Evolutionary conservation across 2,888 invertebrate species (phyloP), one percentile per base, ranked within the genome.

Genomic region (Timandra comae): DNA sequence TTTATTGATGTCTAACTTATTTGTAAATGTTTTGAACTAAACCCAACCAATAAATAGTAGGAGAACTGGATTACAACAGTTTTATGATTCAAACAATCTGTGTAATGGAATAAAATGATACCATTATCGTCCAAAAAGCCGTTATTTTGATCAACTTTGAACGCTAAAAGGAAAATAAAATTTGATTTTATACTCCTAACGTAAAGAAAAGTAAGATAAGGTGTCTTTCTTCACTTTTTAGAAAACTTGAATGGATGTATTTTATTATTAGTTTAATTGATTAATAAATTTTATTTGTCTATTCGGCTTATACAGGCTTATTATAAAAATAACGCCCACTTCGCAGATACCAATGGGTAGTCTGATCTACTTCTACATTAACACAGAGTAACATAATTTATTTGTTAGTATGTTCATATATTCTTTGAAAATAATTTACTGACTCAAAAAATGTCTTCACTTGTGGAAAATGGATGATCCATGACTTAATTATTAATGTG

Each of bases 1-100:
- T 73, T 70, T 71, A 71, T 69, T 60, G 55, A 52, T 59, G 56
- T 53, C 53, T 41, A 57, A 56, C 61, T 58, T 68, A 65, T 68
- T 69, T 65, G 65, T 74, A 63, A 66, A 70, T 62, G 59, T 63
- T 66, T 58, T 47, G 50, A 53, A 37, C 40, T 43, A 36, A 42
- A 39, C 27, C 44, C 52, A 37, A 43, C 52, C 53, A 57, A 61
- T 61, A 60, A 62, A 62, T 51, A 54, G 32, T 46, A 42, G 39
- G 33, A 36, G 29, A 41, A 43, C 29, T 42, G 35, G 43, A 46
- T 39, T 46, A 49, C 47, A 57, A 52, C 55, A 52, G 30, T 57
- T 62, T 63, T 61, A 63, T 54, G 57, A 61, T 49, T 48, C 49
- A 53, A 41, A 33, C 37, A 42, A 48, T 40, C 44, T 47, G 50